Percentiles rank a stretch among this genome's conserved stretches.
Conservation (phyloP, 1,140 invertebrate genomes). For the Pachypsylla venusta region DNA sequence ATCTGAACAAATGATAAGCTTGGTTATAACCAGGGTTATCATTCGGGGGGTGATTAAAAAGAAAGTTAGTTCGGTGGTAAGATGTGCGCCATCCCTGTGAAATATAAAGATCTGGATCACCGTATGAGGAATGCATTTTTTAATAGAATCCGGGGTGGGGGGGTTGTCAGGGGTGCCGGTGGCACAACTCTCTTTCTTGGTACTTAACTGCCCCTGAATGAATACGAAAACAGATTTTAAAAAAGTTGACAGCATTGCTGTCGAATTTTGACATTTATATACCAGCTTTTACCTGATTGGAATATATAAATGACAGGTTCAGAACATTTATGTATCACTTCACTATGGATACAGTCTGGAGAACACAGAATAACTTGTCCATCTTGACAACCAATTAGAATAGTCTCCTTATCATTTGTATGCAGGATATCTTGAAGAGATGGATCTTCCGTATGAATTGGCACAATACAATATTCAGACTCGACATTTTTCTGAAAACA, state of each 20-base stretch:
- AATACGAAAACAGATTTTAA: not conserved
- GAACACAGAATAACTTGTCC: not conserved
- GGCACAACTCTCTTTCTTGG: too few relatives aligned
- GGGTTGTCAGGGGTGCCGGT: too few relatives aligned
- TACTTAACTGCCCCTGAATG: not conserved
- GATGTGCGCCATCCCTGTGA: not conserved
- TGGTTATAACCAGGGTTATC: too few relatives aligned
- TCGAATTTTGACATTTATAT: not conserved
- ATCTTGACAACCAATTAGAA: not conserved
- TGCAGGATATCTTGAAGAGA: too few relatives aligned
- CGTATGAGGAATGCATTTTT: not conserved
- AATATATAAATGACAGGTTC: not conserved
- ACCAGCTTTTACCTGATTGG: not conserved
- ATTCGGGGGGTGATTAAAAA: too few relatives aligned
- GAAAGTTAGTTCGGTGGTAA: too few relatives aligned
- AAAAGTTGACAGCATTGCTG: not conserved
- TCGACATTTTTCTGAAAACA: too few relatives aligned
- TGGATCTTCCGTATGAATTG: too few relatives aligned
- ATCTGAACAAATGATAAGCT: too few relatives aligned
- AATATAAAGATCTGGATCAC: not conserved
- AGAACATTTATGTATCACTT: not conserved
- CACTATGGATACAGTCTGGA: not conserved
- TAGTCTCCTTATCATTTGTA: not conserved
- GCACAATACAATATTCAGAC: too few relatives aligned
- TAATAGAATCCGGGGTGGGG: too few relatives aligned